phyloP scores from a whole-genome alignment of 2,797 vertebrate species.

The Sternarchorhynchus goeldii region DNA sequence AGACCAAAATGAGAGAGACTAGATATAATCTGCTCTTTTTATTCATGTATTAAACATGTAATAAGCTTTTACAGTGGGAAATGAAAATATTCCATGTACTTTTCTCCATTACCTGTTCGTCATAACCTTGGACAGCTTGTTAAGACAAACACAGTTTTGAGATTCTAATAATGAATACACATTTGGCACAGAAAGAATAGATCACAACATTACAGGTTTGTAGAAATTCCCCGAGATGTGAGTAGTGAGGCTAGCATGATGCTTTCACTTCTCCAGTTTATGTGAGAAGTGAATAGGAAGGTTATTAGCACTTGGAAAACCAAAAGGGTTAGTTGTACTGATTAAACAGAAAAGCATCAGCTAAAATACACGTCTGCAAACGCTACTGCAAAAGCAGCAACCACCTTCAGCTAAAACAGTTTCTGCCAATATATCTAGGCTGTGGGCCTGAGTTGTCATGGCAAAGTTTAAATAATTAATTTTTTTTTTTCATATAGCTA shows the following conservation, averaged over 20 bases:
- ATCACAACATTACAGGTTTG: constrained; percentile 39
- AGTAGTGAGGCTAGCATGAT: constrained; percentile 59
- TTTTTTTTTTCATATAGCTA: constrained; percentile 30
- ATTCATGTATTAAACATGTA: constrained; percentile 54
- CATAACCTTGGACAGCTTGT: constrained; percentile 63
- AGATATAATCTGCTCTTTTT: constrained; percentile 45
- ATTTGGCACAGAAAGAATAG: constrained; percentile 76
- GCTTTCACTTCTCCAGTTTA: constrained; percentile 41
- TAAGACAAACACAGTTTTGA: constrained; percentile 60
- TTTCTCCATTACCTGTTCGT: constrained; percentile 46
- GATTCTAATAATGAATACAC: constrained; percentile 60
- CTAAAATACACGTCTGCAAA: constrained; percentile 21
- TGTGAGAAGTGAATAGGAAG: constrained; percentile 46
- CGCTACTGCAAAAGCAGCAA: neutral
- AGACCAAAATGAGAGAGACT: constrained; percentile 40
- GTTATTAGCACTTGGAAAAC: constrained; percentile 14
- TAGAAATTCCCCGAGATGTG: constrained; percentile 71
- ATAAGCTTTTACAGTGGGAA: constrained; percentile 52
- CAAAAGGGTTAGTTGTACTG: constrained; percentile 34
- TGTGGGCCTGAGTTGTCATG: constrained; percentile 35
- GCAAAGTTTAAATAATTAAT: neutral
- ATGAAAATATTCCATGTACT: constrained; percentile 53
- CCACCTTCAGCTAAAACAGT: constrained; percentile 2
- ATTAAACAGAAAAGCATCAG: constrained; percentile 28
- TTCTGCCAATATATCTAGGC: constrained; percentile 6